Evolutionary conservation across 2,113 vertebrate genomes (phyloP).

Genomic region (Formicarius rufipectus): DNA sequence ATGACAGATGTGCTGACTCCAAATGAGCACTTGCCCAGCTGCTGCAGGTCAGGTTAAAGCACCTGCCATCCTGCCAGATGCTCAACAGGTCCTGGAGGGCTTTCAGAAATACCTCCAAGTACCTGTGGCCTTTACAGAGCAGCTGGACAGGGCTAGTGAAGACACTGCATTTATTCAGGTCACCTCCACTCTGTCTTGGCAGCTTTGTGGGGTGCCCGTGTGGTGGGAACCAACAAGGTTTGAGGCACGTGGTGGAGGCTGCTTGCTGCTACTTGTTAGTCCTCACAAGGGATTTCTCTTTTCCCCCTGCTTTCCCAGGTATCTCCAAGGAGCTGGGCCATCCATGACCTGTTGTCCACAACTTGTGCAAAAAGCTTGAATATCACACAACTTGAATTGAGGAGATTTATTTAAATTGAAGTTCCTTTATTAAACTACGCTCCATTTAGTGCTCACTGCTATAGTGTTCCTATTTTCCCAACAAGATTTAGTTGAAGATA

Average conservation of each 20-base stretch:
- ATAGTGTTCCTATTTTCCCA: background rate
- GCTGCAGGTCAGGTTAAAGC: background rate
- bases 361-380: background rate
- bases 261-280: background rate
- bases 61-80: background rate
- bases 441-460: background rate
- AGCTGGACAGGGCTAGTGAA: background rate
- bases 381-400: background rate
- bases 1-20: slow-evolving; percentile 2
- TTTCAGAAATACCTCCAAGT: background rate
- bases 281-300: background rate
- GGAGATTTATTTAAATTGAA: background rate
- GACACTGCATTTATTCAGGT: background rate
- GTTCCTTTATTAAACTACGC: background rate
- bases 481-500: background rate
- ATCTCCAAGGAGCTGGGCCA: background rate
- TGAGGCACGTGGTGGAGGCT: too few relatives aligned
- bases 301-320: background rate
- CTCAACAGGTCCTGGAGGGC: background rate
- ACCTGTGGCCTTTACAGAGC: background rate
- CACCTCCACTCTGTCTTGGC: background rate
- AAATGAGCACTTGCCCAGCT: background rate
- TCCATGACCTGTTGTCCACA: background rate
- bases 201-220: rapidly evolving
- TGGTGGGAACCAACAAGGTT: background rate